These are phyloP conservation scores for Cynopterus sphinx DNA, from an alignment of 2,797 vertebrate species.

Conservation along the genomic window DNA sequence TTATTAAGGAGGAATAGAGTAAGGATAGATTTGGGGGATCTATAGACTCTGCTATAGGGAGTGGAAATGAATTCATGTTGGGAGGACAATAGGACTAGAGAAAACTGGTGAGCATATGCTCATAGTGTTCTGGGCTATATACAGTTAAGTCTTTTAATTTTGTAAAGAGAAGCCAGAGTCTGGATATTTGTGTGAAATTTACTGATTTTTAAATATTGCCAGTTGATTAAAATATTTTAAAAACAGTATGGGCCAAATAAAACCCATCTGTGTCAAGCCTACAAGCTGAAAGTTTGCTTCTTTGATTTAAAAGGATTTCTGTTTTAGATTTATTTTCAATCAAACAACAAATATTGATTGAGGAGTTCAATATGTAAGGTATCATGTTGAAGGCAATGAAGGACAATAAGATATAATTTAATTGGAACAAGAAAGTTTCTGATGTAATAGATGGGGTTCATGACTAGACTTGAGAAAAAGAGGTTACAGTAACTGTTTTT, in stretches of 20 bases:
- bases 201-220: conserved; percentile 27
- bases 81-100: background rate
- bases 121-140: background rate
- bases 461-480: background rate
- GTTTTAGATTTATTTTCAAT: conserved; percentile 50
- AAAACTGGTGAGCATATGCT: background rate
- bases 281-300: background rate
- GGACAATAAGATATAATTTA: conserved; percentile 6
- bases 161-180: conserved; percentile 21
- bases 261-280: background rate
- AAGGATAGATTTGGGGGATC: background rate
- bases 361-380: background rate
- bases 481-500: background rate
- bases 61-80: background rate
- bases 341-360: background rate
- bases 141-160: background rate
- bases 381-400: background rate
- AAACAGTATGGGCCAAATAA: background rate
- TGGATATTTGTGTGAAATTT: conserved; percentile 16
- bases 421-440: conserved; percentile 1
- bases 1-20: background rate
- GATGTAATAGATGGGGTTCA: background rate
- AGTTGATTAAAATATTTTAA: conserved; percentile 22
- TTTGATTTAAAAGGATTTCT: conserved; percentile 48
- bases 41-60: background rate